Evolutionary conservation across 2,888 invertebrate species (phyloP).

Genomic region (Amitus sp.): DNA sequence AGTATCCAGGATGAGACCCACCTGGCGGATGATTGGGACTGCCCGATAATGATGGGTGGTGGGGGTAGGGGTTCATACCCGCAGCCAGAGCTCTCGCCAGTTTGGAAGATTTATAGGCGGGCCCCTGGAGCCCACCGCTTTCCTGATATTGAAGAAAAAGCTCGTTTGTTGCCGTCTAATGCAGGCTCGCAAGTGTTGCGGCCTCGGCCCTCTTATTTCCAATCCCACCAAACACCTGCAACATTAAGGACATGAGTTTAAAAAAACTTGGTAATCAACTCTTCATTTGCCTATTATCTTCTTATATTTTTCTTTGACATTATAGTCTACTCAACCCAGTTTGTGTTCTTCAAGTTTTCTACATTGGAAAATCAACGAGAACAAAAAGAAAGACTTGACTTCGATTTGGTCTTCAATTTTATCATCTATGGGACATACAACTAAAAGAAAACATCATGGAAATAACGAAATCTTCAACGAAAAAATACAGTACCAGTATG

Average conservation of each 20-base stretch:
- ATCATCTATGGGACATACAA: too few species aligned
- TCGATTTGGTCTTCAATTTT: too few species aligned
- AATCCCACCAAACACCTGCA: constrained; percentile 50
- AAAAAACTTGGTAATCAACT: too few species aligned
- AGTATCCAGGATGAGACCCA: constrained; percentile 64
- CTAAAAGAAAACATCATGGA: too few species aligned
- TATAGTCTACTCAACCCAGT: too few species aligned
- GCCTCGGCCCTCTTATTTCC: constrained; percentile 48
- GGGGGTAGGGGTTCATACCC: constrained; percentile 85
- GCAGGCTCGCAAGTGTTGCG: constrained; percentile 41
- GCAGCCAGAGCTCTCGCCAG: constrained; percentile 86
- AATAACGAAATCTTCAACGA: too few species aligned
- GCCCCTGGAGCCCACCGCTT: constrained; percentile 60
- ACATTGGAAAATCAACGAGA: too few species aligned
- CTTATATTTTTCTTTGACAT: too few species aligned
- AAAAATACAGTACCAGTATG: too few species aligned
- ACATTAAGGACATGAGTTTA: constrained; percentile 37
- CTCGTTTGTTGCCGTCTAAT: constrained; percentile 31
- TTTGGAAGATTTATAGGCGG: constrained; percentile 74
- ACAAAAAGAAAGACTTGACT: too few species aligned
- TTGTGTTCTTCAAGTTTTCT: too few species aligned
- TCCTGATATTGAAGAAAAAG: constrained; percentile 45
- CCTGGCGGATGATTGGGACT: constrained; percentile 64
- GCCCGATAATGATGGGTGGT: constrained; percentile 67
- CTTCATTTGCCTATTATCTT: too few species aligned